Evolutionary conservation across 2,797 vertebrate genomes (phyloP).

Genomic region (Chiloscyllium punctatum): DNA sequence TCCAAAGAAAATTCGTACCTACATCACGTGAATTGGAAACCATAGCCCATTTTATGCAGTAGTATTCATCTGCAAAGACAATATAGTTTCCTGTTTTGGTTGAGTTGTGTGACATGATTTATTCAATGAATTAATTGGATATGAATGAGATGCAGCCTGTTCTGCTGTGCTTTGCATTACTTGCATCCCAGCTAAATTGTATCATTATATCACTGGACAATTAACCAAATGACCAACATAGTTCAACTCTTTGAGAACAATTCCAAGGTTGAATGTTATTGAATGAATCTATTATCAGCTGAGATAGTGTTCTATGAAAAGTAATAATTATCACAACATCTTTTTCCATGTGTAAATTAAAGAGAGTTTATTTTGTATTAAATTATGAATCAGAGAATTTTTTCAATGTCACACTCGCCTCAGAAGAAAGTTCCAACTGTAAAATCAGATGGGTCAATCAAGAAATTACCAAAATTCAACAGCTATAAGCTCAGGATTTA

Average conservation of each 20-base stretch:
- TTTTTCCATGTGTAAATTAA: neutral
- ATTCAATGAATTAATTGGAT: neutral
- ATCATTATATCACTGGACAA: neutral
- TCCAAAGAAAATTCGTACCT: neutral
- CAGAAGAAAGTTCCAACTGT: neutral
- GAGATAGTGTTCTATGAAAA: neutral
- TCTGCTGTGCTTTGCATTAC: neutral
- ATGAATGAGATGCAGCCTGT: neutral
- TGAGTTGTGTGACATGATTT: neutral
- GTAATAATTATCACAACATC: neutral
- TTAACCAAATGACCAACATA: neutral
- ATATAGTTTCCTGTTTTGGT: neutral
- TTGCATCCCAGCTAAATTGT: neutral
- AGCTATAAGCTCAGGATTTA: neutral
- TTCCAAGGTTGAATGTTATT: neutral
- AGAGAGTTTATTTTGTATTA: neutral
- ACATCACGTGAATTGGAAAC: neutral
- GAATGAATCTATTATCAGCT: neutral
- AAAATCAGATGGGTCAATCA: neutral
- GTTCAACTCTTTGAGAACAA: neutral
- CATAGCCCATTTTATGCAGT: neutral
- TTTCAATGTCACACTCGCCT: neutral
- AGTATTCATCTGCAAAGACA: neutral
- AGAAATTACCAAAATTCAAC: neutral
- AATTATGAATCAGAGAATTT: neutral